Base-by-base conservation (phyloP, 2,113 vertebrate genomes). In the Lampris incognitus region DNA sequence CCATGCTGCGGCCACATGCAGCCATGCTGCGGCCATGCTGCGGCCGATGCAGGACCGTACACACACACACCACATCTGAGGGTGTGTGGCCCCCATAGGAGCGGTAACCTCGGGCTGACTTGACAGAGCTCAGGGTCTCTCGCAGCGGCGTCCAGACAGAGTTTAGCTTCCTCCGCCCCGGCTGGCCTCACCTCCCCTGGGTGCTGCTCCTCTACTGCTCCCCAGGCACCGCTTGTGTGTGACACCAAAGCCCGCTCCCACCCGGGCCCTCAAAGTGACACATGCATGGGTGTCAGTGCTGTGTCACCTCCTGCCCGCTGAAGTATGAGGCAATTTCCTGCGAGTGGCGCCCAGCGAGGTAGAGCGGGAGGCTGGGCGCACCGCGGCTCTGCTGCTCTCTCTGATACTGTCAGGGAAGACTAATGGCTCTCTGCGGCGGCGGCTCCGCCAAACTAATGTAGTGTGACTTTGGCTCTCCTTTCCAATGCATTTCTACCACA, bases 321-420 rank as follows among this genome's bases (percentile, higher is more conserved):
- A 95, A 92, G 92, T 92, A 94, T 87, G 91, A 94, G 89, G 88
- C 92, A 92, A 80, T 94, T 95, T 95, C 94, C 94, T 94, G 92
- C 83, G 85, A 88, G 78, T 80, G 88, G 89, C 84, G 86, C 81
- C 85, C 85, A 84, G 84, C 70, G 81, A 88, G 88, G 80, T 78
- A 84, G 90, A 72, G 79, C 69, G 51, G 57, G 80, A 87, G 79
- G 76, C 62, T 64, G 54, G 83, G 74, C 73, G 40, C 78, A 87
- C 79, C 83, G 78, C 75, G 64, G 78, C 85, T 87, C 79, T 83
- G 80, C 87, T 83, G 87, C 81, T 92, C 91, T 92, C 92, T 90
- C 92, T 91, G 91, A 92, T 88, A 87, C 85, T 92, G 82, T 93
- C 85, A 86, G 77, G 82, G 80, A 93, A 94, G 93, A 94, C 88